These are phyloP conservation scores for Melanchra persicariae DNA, from an alignment of 2,888 invertebrate species.

Conservation along the genomic window DNA sequence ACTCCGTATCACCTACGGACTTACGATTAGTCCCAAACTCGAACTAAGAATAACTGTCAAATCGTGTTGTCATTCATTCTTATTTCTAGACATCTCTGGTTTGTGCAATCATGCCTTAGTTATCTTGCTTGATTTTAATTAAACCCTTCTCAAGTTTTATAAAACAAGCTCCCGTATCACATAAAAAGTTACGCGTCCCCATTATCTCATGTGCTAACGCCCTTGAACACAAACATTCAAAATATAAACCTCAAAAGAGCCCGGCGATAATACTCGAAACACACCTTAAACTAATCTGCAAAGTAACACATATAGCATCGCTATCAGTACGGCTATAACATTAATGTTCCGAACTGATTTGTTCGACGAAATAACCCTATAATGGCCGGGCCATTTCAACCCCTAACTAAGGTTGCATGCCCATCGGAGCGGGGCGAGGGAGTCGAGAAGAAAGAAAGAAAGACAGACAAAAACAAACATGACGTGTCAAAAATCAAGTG, in stretches of 20 bases:
- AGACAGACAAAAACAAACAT: not conserved
- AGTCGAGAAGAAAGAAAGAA: not conserved
- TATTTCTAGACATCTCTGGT: too few relatives aligned
- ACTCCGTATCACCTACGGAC: too few relatives aligned
- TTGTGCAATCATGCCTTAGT: too few relatives aligned
- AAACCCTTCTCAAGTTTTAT: not conserved
- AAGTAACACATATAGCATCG: conserved; percentile 44
- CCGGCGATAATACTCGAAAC: conserved; percentile 36
- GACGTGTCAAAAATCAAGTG: too few relatives aligned
- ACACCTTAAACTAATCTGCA: conserved; percentile 54
- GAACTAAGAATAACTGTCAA: too few relatives aligned
- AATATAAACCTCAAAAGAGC: conserved; percentile 28
- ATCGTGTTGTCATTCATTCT: too few relatives aligned
- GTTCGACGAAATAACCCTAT: conserved; percentile 65
- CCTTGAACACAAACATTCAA: conserved; percentile 35
- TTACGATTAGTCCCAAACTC: too few relatives aligned
- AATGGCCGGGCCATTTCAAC: conserved; percentile 57
- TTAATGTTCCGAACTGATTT: conserved; percentile 63
- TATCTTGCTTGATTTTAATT: not conserved
- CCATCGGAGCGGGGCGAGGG: conserved; percentile 3
- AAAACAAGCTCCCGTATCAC: not conserved
- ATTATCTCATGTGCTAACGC: not conserved
- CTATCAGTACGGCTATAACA: conserved; percentile 53
- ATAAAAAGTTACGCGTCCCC: conserved; percentile 5
- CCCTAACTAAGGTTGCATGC: conserved; percentile 36